These are phyloP conservation scores for Cricetomys ansorgei DNA, from an alignment of 2,113 vertebrate species.

Conservation along the genomic window DNA sequence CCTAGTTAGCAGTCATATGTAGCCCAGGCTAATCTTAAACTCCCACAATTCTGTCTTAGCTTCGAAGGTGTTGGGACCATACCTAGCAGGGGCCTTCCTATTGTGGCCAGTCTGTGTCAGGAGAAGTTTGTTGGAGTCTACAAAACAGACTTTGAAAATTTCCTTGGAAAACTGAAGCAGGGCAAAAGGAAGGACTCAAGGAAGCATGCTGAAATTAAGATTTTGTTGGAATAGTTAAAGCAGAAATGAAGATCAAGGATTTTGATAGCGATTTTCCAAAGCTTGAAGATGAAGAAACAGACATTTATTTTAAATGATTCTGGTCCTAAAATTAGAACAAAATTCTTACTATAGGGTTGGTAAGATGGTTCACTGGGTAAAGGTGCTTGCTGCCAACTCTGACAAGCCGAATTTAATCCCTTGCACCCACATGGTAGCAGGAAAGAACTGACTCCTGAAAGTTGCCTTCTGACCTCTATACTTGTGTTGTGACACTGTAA, in stretches of 20 bases:
- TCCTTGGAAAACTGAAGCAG: not conserved
- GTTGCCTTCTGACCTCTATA: not conserved
- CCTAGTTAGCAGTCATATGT: not conserved
- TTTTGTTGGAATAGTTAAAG: not conserved
- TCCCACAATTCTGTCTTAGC: not conserved
- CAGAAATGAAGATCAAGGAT: not conserved
- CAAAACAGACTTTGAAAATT: not conserved
- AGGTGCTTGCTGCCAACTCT: not conserved
- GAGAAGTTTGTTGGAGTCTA: not conserved
- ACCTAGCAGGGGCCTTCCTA: not conserved
- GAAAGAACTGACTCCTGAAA: not conserved
- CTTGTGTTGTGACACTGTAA: no score
- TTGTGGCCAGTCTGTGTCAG: not conserved
- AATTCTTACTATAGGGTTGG: not conserved
- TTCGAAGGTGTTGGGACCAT: not conserved
- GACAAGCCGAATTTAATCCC: not conserved
- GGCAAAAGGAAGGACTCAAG: not conserved
- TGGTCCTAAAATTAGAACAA: not conserved
- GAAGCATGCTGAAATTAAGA: not conserved
- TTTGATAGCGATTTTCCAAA: not conserved
- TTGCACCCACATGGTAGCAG: not conserved
- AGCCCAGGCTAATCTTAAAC: not conserved
- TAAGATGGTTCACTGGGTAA: not conserved
- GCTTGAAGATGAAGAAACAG: slow-evolving; percentile 2
- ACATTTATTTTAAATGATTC: not conserved